phyloP scores from a whole-genome alignment of 2,113 vertebrate species.

The Cyphomyrus plagiostoma region DNA sequence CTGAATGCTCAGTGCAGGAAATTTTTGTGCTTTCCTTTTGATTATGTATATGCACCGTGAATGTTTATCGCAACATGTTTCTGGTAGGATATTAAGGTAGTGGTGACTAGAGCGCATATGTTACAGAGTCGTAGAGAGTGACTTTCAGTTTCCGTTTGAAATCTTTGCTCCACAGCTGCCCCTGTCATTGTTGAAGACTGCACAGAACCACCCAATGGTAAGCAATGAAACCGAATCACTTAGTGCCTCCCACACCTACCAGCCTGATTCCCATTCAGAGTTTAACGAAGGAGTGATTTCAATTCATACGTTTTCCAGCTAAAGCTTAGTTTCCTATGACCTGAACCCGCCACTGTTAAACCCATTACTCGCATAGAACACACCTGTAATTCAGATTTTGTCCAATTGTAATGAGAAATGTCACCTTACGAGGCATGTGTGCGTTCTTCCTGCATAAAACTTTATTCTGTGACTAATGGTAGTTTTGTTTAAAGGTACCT shows the following conservation, averaged over 20 bases:
- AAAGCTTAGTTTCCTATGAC: neutral
- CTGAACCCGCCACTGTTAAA: neutral
- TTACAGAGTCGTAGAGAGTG: neutral
- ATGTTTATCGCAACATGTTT: neutral
- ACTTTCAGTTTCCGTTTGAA: neutral
- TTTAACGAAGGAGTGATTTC: neutral
- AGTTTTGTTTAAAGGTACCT: neutral
- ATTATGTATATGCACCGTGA: neutral
- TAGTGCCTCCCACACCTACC: neutral
- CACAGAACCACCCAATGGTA: conserved; percentile 98
- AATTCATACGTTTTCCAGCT: neutral
- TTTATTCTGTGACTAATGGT: neutral
- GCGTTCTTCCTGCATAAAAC: neutral
- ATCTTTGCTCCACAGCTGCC: conserved; percentile 68
- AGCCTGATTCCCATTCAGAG: neutral
- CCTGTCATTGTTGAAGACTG: conserved; percentile 86
- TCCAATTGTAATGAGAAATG: neutral
- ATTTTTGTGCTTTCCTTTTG: neutral
- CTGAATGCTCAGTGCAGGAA: neutral
- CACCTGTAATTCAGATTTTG: neutral
- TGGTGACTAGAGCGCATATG: neutral
- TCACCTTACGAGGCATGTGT: neutral
- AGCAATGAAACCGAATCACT: conserved; percentile 38
- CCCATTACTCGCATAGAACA: neutral
- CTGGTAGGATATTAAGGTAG: neutral